Conservation (phyloP, 2,888 invertebrate genomes). For the Sinodicranocentrus sp. region DNA sequence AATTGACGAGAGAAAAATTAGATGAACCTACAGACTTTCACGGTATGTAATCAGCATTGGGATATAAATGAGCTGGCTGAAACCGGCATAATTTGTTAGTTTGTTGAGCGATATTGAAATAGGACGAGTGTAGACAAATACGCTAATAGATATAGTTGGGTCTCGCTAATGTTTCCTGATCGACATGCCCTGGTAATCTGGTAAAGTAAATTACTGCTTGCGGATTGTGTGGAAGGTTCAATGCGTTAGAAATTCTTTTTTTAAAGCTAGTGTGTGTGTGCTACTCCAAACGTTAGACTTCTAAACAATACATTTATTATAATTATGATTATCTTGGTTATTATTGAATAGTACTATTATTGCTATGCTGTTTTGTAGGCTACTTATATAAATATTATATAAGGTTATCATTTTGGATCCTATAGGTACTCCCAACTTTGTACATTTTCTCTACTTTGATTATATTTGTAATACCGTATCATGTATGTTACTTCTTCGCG, state of each 20-base stretch:
- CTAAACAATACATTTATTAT: slow-evolving; percentile 15
- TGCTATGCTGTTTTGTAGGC: slow-evolving; percentile 8
- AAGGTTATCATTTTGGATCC: slow-evolving; percentile 33
- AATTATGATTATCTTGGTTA: slow-evolving; percentile 13
- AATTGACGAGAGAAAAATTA: too few species aligned
- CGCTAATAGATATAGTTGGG: too few species aligned
- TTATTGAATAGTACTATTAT: slow-evolving; percentile 3
- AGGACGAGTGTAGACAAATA: too few species aligned
- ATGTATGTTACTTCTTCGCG: slow-evolving; percentile 14
- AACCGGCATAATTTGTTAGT: too few species aligned
- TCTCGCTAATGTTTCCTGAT: too few species aligned
- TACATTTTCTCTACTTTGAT: slow-evolving; percentile 68
- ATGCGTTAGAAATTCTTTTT: neutral
- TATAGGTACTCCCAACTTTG: slow-evolving; percentile 44
- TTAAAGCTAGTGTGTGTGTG: slow-evolving; percentile 37
- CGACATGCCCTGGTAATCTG: neutral
- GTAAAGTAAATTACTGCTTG: neutral
- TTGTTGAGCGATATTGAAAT: too few species aligned
- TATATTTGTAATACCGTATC: slow-evolving; percentile 54
- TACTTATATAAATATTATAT: slow-evolving; percentile 14
- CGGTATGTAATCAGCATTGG: too few species aligned
- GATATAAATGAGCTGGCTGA: too few species aligned
- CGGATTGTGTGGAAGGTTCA: neutral
- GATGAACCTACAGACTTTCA: too few species aligned
- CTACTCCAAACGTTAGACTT: slow-evolving; percentile 19